Evolutionary conservation across 2,797 vertebrate genomes (phyloP).

Genomic region (Pipistrellus nathusii): DNA sequence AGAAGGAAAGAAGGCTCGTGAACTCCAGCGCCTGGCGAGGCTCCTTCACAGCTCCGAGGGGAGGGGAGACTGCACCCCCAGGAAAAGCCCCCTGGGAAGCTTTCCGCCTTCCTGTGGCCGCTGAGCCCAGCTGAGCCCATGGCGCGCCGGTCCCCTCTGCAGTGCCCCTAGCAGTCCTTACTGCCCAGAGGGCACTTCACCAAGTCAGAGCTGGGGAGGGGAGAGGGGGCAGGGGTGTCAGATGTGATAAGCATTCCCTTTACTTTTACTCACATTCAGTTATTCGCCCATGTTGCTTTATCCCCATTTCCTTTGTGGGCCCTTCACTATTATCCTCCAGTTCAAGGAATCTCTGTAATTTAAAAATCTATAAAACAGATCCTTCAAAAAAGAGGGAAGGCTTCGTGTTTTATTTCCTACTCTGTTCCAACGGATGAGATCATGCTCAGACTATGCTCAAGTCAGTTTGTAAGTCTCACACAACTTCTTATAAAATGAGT

Average conservation of each 20-base stretch:
- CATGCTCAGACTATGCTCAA: constrained; percentile 60
- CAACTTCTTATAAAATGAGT: constrained; percentile 51
- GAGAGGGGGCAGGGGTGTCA: not conserved
- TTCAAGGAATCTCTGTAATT: constrained; percentile 70
- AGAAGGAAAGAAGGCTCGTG: not conserved
- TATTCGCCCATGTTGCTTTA: constrained; percentile 24
- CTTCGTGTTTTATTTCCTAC: constrained; percentile 74
- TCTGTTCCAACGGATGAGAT: constrained; percentile 56
- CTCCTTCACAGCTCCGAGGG: rapidly evolving
- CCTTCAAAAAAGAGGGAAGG: constrained; percentile 52
- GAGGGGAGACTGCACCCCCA: constrained; percentile 70
- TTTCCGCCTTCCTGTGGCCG: constrained; percentile 63
- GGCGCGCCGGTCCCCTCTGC: not conserved
- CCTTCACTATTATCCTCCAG: not conserved
- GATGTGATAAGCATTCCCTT: not conserved
- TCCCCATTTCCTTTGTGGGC: constrained; percentile 66
- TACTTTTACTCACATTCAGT: not conserved
- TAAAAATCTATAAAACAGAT: constrained; percentile 77
- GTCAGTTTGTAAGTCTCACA: not conserved
- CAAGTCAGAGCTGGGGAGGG: not conserved
- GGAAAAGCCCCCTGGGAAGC: constrained; percentile 77
- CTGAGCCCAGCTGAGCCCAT: not conserved
- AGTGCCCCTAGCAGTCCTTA: not conserved
- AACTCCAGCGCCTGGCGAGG: not conserved
- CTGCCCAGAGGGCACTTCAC: not conserved